Conservation (phyloP, 2,797 vertebrate genomes). For the Cygnus olor region DNA sequence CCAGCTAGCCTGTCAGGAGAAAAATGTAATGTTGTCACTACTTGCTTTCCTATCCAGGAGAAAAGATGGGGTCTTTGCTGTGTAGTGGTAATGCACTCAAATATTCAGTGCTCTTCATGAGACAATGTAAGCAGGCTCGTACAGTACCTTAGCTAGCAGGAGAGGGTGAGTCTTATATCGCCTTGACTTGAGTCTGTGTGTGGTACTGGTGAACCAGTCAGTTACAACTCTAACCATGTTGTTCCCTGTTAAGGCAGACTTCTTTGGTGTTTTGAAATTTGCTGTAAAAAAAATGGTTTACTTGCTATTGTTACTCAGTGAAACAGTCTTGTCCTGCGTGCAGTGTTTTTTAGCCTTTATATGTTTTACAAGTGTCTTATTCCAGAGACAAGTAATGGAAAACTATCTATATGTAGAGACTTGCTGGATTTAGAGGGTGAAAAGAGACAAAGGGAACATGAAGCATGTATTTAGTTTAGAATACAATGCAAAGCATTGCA, state of each 20-base stretch:
- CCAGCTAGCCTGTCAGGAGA: background rate
- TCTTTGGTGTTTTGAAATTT: background rate
- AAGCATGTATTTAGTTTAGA: slow-evolving; percentile 1
- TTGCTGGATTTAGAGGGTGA: background rate
- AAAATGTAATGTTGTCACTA: background rate
- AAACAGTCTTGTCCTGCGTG: background rate
- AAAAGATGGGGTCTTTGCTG: background rate
- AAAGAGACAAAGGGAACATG: background rate
- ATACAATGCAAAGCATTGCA: background rate
- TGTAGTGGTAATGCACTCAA: background rate
- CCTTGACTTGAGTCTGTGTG: background rate
- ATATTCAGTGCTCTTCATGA: background rate
- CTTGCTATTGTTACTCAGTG: background rate
- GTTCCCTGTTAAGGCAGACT: background rate
- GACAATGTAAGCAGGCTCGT: background rate
- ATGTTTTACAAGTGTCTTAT: slow-evolving; percentile 8
- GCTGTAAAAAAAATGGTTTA: background rate
- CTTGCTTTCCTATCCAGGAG: background rate
- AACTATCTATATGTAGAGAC: background rate
- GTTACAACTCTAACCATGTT: background rate
- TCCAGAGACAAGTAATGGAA: background rate
- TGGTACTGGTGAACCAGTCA: background rate
- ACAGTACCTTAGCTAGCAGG: background rate
- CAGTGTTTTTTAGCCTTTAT: background rate
- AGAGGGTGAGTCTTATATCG: background rate